Evolutionary conservation across 64 coral and sea anemone genomes (phyloP).

Genomic region (Dendronephthya gigantea): DNA sequence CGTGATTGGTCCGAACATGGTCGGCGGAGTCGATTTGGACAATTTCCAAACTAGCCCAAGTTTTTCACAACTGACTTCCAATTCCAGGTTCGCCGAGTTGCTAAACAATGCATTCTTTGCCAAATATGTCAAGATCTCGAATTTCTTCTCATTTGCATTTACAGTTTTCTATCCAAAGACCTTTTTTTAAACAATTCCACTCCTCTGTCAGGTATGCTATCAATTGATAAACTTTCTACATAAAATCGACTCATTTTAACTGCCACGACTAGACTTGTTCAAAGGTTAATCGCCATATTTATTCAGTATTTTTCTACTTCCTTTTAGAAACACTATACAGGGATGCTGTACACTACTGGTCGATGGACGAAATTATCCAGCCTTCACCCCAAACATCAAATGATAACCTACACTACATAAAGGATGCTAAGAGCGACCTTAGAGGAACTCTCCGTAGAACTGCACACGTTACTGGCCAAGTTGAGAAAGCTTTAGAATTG

Average conservation of each 20-base stretch:
- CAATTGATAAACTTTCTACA: neutral
- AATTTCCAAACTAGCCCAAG: neutral
- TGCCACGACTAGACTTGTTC: no score
- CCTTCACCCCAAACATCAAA: neutral
- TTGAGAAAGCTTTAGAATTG: conserved; percentile 49
- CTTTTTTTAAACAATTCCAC: neutral
- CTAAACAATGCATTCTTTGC: neutral
- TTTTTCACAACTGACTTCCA: neutral
- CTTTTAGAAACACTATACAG: conserved; percentile 71
- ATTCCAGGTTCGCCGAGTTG: neutral
- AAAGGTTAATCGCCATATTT: no score
- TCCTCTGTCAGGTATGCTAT: neutral
- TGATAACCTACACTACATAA: neutral
- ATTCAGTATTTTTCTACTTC: neutral
- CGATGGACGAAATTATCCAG: conserved; percentile 34
- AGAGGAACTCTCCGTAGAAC: neutral
- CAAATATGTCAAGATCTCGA: neutral
- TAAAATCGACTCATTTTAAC: no score
- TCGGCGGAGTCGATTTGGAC: conserved; percentile 70
- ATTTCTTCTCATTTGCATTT: neutral
- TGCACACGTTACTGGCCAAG: neutral
- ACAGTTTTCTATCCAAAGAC: neutral
- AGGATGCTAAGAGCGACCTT: neutral
- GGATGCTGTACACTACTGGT: conserved; percentile 78
- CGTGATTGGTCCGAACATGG: conserved; percentile 73